These are phyloP conservation scores for Mantis religiosa DNA, from an alignment of 2,888 invertebrate genomes.

Conservation along the genomic window DNA sequence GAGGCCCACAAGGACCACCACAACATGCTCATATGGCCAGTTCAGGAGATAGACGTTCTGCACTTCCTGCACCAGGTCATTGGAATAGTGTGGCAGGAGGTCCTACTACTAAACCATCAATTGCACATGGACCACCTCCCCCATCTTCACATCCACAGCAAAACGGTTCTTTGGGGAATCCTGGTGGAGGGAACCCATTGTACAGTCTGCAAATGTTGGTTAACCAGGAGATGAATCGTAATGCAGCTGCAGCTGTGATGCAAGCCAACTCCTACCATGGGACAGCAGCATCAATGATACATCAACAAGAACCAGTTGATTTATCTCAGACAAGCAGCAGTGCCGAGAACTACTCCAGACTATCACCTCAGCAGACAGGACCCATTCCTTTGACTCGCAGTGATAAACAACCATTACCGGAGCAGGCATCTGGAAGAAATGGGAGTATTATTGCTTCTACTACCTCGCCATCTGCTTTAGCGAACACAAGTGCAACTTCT, in stretches of 20 bases:
- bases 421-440: constrained; percentile 35
- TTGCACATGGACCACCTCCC: constrained; percentile 13
- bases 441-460: constrained; percentile 37
- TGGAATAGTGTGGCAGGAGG: constrained; percentile 16
- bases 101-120: not conserved
- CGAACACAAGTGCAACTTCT: constrained; percentile 35
- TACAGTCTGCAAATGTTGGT: constrained; percentile 46
- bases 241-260: constrained; percentile 34
- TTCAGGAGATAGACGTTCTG: constrained; percentile 11
- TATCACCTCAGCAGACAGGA: constrained; percentile 40
- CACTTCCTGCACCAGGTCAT: constrained; percentile 4
- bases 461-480: constrained; percentile 10
- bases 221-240: constrained; percentile 42
- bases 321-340: constrained; percentile 42
- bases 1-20: constrained; percentile 20
- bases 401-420: constrained; percentile 38
- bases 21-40: constrained; percentile 29
- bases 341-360: constrained; percentile 41
- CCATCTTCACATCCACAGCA: constrained; percentile 12
- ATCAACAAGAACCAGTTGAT: constrained; percentile 35
- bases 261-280: constrained; percentile 22
- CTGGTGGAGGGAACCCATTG: constrained; percentile 39
- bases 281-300: constrained; percentile 9
- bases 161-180: not conserved
- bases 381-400: constrained; percentile 43